Base-by-base conservation (phyloP, 1,140 invertebrate species). In the Anastrepha obliqua region DNA sequence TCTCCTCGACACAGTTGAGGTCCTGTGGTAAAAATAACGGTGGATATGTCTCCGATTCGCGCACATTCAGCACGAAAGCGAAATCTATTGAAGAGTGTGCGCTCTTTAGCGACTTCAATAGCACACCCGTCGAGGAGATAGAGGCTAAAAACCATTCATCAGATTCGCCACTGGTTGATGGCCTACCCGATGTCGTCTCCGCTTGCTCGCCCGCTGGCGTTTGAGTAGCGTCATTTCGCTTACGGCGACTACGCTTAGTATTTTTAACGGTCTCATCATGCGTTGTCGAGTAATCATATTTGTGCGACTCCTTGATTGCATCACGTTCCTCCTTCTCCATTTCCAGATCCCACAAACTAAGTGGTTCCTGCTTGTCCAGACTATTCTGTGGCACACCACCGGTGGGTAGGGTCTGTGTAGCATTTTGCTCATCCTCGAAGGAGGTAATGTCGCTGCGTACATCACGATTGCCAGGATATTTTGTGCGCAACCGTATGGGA, bases 311-410 rank as follows among this genome's bases (percentile, higher is more conserved):
- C 74, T 89, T 88, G 15, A 88, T 60, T 5, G 88, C 87, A 62
- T 93, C 92, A 1, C 88, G 74, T 5, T 92, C 91, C 55, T 90
- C 89, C 87, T 93, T 93, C 88, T 93, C 93, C 55, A 92, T 87
- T 89, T 93, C 93, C 29, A 93, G 70, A 78, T 93, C 93, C 93
- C 93, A 93, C 7, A 93, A 70, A 62, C 90, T 93, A 0, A 93
- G 64, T 2, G 89, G 88, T 20, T 87, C 87, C 11, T 88, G 85
- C 17, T 88, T 88, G 9, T 86, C 81, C 17, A 88, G 13, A 29
- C 60, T 89, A 70, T 89, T 89, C 85, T 87, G 42, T 3, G 85
- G 85, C 15, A 85, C 74, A 29, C 85, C 87, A 20, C 85, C 86
- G 0, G 44, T 60, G 9, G 67, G 65, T 55, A 87, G 17, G n/a